Evolutionary conservation across 2,113 vertebrate species (phyloP).

Genomic region (Tamias sibiricus): DNA sequence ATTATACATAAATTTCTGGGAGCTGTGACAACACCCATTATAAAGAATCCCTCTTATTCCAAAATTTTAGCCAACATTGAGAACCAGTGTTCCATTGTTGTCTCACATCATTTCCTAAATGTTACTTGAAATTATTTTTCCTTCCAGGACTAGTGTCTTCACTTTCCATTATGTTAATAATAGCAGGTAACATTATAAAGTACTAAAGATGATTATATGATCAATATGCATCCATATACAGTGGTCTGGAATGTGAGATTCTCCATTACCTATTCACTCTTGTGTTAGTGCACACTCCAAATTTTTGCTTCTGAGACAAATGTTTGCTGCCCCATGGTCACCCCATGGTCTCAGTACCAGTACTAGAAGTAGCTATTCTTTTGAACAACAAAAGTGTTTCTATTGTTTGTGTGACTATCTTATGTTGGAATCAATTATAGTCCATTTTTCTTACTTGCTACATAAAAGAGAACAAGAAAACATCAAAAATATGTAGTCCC

Average conservation of each 20-base stretch:
- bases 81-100: neutral
- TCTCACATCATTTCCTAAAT: neutral
- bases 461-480: neutral
- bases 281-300: neutral
- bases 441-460: neutral
- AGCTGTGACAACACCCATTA: neutral
- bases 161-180: neutral
- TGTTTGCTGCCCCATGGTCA: neutral
- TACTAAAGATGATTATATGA: neutral
- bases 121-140: slow-evolving; percentile 10
- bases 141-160: neutral
- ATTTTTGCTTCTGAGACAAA: neutral
- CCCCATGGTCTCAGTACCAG: neutral
- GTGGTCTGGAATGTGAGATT: neutral
- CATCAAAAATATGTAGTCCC: neutral
- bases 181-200: neutral
- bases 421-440: neutral
- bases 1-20: neutral
- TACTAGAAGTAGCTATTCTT: neutral
- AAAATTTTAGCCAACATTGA: neutral
- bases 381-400: neutral
- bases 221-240: neutral
- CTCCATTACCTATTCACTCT: neutral
- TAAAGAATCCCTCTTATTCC: neutral
- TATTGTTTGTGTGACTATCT: neutral